A percentile compares a stretch with the other conserved stretches of the same genome.
Evolutionary conservation across 2,797 vertebrate genomes (phyloP).

Genomic region (Lepidocolaptes lacrymiger): DNA sequence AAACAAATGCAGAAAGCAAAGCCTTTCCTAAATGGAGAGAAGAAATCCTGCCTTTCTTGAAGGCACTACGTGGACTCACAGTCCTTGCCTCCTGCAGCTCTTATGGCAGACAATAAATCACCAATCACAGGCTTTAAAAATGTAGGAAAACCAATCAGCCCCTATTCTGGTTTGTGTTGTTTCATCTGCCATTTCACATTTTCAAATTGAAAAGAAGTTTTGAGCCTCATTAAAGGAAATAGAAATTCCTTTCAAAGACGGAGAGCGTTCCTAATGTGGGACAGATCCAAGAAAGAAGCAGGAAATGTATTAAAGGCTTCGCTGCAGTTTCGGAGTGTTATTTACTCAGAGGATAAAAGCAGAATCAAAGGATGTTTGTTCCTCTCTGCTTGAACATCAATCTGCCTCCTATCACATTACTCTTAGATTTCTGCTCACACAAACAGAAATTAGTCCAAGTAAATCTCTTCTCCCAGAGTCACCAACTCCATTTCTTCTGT

Average conservation of each 20-base stretch:
- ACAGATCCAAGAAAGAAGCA: slow-evolving; percentile 26
- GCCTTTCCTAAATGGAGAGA: not conserved
- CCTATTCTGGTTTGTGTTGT: not conserved
- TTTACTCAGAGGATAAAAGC: slow-evolving; percentile 39
- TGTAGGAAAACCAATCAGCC: not conserved
- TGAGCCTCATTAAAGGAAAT: not conserved
- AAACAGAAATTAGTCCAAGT: not conserved
- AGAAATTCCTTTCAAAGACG: not conserved
- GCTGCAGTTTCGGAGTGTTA: not conserved
- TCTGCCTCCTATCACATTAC: slow-evolving; percentile 16
- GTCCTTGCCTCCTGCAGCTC: not conserved
- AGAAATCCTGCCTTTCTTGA: not conserved
- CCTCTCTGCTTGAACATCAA: not conserved
- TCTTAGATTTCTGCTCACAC: not conserved
- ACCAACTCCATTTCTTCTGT: not conserved
- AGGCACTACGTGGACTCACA: accelerated
- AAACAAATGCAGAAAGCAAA: not conserved
- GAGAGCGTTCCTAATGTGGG: not conserved
- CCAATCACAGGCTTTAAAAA: not conserved
- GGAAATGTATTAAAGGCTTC: slow-evolving; percentile 16
- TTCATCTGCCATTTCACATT: not conserved
- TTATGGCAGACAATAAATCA: not conserved
- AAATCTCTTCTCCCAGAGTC: not conserved
- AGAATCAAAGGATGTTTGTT: slow-evolving; percentile 36
- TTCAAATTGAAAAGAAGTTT: not conserved